A percentile compares a stretch with the other conserved stretches of the same genome.
phyloP scores from a whole-genome alignment of 1,140 invertebrate genomes.

The Apocrypta bakeri region DNA sequence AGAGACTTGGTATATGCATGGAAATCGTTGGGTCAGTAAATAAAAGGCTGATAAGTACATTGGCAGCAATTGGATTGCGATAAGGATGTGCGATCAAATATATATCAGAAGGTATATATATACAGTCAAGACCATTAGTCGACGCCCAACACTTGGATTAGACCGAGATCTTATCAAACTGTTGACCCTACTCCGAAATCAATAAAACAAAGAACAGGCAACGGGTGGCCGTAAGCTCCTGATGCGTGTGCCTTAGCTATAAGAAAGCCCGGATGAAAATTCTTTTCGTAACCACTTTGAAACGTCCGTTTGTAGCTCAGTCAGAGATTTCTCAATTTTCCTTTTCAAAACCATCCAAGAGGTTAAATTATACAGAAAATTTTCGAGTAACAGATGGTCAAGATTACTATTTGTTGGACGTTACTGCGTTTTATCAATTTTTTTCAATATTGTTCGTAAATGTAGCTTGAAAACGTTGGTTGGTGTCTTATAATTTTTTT shows the following conservation, averaged over 20 bases:
- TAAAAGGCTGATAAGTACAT: background rate
- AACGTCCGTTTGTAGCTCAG: background rate
- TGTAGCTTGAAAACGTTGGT: no score
- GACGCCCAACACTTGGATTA: background rate
- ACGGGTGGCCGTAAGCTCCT: slow-evolving; percentile 14
- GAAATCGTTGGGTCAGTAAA: background rate
- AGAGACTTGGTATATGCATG: no score
- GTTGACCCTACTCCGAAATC: slow-evolving; percentile 52
- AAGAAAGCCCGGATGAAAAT: background rate
- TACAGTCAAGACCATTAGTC: background rate
- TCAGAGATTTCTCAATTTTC: background rate
- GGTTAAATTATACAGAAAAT: no score
- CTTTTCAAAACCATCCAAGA: background rate
- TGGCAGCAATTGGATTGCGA: background rate
- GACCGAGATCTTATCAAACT: slow-evolving; percentile 42
- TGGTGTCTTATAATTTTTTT: no score
- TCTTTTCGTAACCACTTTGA: background rate
- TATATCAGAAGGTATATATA: no score
- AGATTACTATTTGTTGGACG: no score
- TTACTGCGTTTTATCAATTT: background rate
- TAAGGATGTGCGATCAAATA: background rate
- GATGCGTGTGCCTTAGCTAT: background rate
- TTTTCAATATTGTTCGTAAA: background rate
- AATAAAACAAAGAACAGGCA: slow-evolving; percentile 57
- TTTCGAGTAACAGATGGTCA: no score